Evolutionary conservation across 2,797 vertebrate species (phyloP).

Genomic region (Botia kubotai): DNA sequence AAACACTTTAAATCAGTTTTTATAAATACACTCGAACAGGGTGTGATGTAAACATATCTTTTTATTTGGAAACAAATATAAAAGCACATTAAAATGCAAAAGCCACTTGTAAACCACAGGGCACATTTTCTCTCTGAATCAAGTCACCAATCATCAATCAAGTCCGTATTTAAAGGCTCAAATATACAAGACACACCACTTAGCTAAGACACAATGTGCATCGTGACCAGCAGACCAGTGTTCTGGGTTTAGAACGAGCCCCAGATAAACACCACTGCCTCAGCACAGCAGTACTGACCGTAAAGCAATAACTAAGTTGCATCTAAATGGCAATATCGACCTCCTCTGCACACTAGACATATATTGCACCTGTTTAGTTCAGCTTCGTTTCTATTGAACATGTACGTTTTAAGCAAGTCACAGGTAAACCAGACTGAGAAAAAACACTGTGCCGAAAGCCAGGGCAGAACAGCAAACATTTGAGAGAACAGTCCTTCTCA

Average conservation of each 20-base stretch:
- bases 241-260: conserved; percentile 43
- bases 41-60: conserved; percentile 58
- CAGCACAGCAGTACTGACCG: conserved; percentile 42
- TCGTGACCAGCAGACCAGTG: conserved; percentile 46
- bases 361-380: conserved; percentile 54
- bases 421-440: conserved; percentile 54
- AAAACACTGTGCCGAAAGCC: conserved; percentile 52
- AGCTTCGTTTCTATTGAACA: conserved; percentile 54
- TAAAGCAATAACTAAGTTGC: conserved; percentile 56
- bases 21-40: conserved; percentile 10
- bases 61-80: conserved; percentile 64
- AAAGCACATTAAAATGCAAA: conserved; percentile 63
- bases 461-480: conserved; percentile 45
- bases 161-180: conserved; percentile 49
- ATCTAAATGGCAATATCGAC: conserved; percentile 56
- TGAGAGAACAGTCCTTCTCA: conserved; percentile 52
- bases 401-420: conserved; percentile 54
- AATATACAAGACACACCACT: conserved; percentile 31
- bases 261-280: conserved; percentile 26
- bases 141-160: conserved; percentile 36
- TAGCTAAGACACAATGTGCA: conserved; percentile 57
- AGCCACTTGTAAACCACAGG: conserved; percentile 60
- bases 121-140: conserved; percentile 58
- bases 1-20: not conserved
- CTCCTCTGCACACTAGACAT: conserved; percentile 49